Evolutionary conservation across 2,888 invertebrate genomes (phyloP), one percentile per base, ranked within the genome.

Genomic region (Orchestes rusci): DNA sequence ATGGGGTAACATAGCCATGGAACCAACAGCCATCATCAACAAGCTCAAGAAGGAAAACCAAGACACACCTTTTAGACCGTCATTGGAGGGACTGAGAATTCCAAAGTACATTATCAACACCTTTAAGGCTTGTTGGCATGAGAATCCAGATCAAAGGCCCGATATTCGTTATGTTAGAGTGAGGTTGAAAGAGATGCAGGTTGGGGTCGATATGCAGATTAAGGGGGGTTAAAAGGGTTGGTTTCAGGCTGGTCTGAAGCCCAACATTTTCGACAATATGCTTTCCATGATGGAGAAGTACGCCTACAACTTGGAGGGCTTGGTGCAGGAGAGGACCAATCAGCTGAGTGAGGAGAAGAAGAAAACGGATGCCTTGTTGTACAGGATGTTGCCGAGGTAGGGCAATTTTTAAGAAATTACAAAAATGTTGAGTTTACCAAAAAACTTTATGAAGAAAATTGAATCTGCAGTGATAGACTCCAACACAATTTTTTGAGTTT

Each of bases 221-320:
- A n/a, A n/a, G n/a, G n/a, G n/a, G n/a, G n/a, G n/a, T n/a, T n/a
- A n/a, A n/a, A n/a, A n/a, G n/a, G n/a, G n/a, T n/a, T n/a, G n/a
- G n/a, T 28, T 34, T 35, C 41, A 64, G 60, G 76, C 79, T 27
- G 81, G 82, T 53, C 69, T 82, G 73, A 87, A 87, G 66, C 79
- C 85, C 2, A 88, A 89, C 58, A 88, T 89, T 53, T 87, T 89
- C 60, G 90, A 90, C 69, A 89, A 90, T 60, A 90, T 91, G 89
- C 69, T 91, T 50, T 79, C 84, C 0, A 87, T 90, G 65, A 90
- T 91, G 90, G 90, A 91, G 66, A 89, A 89, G 62, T 90, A 92
- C 61, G 89, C 90, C 1, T 84, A 84, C 30, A 89, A 90, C 66
- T 66, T 92, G 48, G 91, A 91, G 62, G 80, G 83, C 0, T 69